Percentiles rank a stretch among this genome's conserved stretches.
Conservation (phyloP, 2,113 vertebrate species). For the Gnathonemus echidnorhynchus region DNA sequence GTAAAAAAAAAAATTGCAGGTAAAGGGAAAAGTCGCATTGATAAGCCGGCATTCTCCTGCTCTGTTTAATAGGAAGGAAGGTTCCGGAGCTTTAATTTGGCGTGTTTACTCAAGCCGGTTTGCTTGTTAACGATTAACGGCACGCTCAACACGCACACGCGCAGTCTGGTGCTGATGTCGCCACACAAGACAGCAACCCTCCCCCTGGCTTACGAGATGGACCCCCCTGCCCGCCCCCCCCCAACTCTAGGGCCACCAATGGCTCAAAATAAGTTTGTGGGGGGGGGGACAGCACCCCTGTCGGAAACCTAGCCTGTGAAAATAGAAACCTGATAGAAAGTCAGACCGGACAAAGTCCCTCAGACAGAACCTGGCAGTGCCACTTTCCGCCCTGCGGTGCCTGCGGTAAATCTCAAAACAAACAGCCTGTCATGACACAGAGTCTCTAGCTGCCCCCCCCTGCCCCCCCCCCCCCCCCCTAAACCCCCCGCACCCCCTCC, state of each 20-base stretch:
- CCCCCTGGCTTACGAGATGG: not conserved
- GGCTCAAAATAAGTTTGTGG: not conserved
- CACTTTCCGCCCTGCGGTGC: not conserved
- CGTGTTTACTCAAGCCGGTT: not conserved
- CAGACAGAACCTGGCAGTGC: not conserved
- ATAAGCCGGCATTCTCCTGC: not conserved
- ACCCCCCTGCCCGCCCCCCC: not conserved
- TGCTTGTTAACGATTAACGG: slow-evolving; percentile 2
- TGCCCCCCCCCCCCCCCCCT: not conserved
- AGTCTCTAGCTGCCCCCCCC: not conserved
- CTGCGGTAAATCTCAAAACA: slow-evolving; percentile 8
- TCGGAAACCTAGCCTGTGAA: slow-evolving; percentile 4
- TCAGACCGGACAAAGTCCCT: not conserved
- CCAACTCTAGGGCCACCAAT: not conserved
- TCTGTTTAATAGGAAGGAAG: not conserved
- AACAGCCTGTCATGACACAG: slow-evolving; percentile 1
- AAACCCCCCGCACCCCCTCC: not conserved
- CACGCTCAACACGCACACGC: not conserved
- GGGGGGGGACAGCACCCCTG: not conserved
- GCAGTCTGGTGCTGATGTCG: not conserved
- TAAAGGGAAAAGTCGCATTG: not conserved
- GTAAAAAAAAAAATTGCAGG: not conserved
- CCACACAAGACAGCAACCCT: not conserved
- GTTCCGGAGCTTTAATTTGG: not conserved
- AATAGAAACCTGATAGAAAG: slow-evolving; percentile 8